Percentiles rank a stretch among this genome's conserved stretches.
phyloP scores from a whole-genome alignment of 2,888 invertebrate species.

The Macrophya annulata region DNA sequence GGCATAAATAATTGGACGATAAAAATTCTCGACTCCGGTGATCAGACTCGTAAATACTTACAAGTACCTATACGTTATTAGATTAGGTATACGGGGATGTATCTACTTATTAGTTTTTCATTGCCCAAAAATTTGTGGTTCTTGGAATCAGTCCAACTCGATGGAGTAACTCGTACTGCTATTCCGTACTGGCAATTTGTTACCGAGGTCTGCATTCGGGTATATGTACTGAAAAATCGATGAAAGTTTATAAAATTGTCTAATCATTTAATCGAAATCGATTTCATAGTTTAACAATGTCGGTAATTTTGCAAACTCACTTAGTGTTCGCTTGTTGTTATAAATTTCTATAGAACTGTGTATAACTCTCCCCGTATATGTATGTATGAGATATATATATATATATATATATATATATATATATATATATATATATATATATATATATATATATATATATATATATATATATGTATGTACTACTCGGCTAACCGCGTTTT shows the following conservation, averaged over 20 bases:
- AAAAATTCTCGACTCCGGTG: background rate
- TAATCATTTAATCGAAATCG: background rate
- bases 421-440: no score
- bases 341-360: background rate
- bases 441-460: no score
- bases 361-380: background rate
- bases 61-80: background rate
- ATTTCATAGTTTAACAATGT: background rate
- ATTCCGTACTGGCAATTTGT: background rate
- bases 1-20: slow-evolving; percentile 28
- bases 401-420: no score
- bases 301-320: background rate
- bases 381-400: no score
- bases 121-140: slow-evolving; percentile 8
- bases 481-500: background rate
- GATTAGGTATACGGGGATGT: background rate
- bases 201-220: background rate
- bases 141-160: slow-evolving; percentile 4
- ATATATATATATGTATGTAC: no score
- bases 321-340: background rate
- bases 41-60: slow-evolving; percentile 1
- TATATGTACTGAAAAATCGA: background rate
- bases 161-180: background rate
- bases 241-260: background rate
- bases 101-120: slow-evolving; percentile 3